Evolutionary conservation across 1,140 invertebrate species (phyloP).

Genomic region (Eciton burchellii): DNA sequence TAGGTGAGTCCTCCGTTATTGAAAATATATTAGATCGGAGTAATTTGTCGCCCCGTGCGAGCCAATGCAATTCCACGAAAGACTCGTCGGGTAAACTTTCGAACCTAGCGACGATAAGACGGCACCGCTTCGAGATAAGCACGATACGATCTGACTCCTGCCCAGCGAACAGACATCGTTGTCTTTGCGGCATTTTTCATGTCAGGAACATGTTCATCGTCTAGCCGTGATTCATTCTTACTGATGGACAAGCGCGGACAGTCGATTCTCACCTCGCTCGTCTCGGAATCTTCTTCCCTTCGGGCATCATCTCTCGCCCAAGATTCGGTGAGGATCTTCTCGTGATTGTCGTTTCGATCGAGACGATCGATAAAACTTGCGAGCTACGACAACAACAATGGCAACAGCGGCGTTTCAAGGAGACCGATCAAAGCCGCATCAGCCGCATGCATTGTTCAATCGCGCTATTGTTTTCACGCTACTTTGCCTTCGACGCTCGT

Average conservation of each 20-base stretch:
- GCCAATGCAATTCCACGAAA: slow-evolving; percentile 68
- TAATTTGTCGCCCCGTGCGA: slow-evolving; percentile 73
- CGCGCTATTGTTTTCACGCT: slow-evolving; percentile 3
- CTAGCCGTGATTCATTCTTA: slow-evolving; percentile 57
- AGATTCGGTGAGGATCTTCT: slow-evolving; percentile 2
- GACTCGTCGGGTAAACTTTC: slow-evolving; percentile 66
- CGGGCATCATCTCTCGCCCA: neutral
- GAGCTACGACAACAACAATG: slow-evolving; percentile 30
- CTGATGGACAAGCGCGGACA: slow-evolving; percentile 32
- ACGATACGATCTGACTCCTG: slow-evolving; percentile 60
- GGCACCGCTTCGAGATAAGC: slow-evolving; percentile 66
- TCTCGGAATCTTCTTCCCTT: slow-evolving; percentile 16
- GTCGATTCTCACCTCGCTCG: slow-evolving; percentile 50
- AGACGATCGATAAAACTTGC: slow-evolving; percentile 40
- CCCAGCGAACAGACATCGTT: slow-evolving; percentile 46
- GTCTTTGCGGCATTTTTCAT: slow-evolving; percentile 38
- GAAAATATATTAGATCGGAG: slow-evolving; percentile 63
- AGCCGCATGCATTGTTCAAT: slow-evolving; percentile 14
- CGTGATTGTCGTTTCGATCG: neutral
- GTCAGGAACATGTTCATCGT: slow-evolving; percentile 56
- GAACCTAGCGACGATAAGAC: slow-evolving; percentile 63
- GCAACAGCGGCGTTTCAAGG: slow-evolving; percentile 8
- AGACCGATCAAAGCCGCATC: slow-evolving; percentile 32
- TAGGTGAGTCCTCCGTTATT: slow-evolving; percentile 17
- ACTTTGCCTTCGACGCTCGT: slow-evolving; percentile 1